phyloP scores from a whole-genome alignment of 2,113 vertebrate species.

The Chionodraco myersi region DNA sequence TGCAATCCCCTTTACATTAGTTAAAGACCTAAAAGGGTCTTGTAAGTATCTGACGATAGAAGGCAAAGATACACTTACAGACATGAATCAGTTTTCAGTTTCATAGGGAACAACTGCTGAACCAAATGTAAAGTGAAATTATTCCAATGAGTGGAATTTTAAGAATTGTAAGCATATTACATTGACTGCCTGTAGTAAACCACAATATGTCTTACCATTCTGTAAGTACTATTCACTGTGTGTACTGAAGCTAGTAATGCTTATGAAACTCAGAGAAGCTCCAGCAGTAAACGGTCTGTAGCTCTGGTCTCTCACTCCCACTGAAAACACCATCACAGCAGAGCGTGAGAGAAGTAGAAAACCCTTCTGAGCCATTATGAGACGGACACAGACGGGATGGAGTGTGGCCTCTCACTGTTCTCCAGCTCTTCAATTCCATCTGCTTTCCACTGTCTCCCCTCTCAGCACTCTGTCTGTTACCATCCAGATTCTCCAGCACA shows the following conservation, averaged over 20 bases:
- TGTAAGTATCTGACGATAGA: too few relatives aligned
- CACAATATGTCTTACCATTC: slow-evolving; percentile 5
- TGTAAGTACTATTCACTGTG: slow-evolving; percentile 1
- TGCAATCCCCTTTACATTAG: too few relatives aligned
- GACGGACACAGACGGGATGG: slow-evolving; percentile 20
- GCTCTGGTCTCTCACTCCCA: slow-evolving; percentile 4
- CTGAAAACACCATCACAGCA: slow-evolving; percentile 34
- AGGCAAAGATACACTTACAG: too few relatives aligned
- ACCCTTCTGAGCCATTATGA: slow-evolving; percentile 55
- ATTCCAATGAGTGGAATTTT: too few relatives aligned
- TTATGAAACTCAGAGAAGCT: slow-evolving; percentile 10
- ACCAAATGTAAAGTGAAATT: too few relatives aligned
- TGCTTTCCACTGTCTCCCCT: neutral
- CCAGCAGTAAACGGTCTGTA: slow-evolving; percentile 9
- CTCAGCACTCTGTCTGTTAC: slow-evolving; percentile 15
- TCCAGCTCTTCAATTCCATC: slow-evolving; percentile 23
- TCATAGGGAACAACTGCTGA: too few relatives aligned
- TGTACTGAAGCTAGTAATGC: slow-evolving; percentile 3
- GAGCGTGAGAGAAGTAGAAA: slow-evolving; percentile 42
- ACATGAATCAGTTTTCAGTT: too few relatives aligned
- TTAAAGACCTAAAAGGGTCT: too few relatives aligned
- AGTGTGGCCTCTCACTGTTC: slow-evolving; percentile 45
- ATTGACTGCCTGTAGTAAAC: slow-evolving; percentile 10
- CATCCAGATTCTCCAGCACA: neutral
- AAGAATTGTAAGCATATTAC: too few relatives aligned